Conservation (phyloP, 2,888 invertebrate genomes). For the Allygus modestus region DNA sequence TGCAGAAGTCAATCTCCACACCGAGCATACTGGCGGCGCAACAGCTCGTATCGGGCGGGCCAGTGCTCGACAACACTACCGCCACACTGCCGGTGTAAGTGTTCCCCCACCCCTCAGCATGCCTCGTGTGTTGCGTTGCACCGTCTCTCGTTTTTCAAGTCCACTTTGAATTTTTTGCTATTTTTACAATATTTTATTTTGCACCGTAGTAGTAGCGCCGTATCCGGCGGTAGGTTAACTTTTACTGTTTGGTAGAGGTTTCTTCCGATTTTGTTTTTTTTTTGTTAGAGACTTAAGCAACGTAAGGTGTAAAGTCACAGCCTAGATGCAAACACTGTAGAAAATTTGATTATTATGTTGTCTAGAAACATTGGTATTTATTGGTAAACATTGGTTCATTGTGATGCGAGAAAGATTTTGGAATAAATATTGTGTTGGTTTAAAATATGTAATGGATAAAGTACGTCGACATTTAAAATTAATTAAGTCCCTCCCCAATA, state of each 20-base stretch:
- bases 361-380: no score
- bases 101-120: conserved; percentile 12
- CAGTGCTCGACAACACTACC: conserved; percentile 75
- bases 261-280: not conserved
- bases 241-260: not conserved
- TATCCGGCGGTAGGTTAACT: not conserved
- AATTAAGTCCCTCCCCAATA: no score
- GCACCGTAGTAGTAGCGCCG: conserved; percentile 1
- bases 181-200: not conserved
- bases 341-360: no score
- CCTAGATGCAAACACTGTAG: no score
- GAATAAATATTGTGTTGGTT: no score
- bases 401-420: no score
- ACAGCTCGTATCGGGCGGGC: conserved; percentile 79
- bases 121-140: no score
- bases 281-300: no score
- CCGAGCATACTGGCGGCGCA: conserved; percentile 89
- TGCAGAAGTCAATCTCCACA: conserved; percentile 94
- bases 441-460: no score
- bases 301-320: no score
- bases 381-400: no score
- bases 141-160: not conserved
- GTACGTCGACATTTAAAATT: no score
- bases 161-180: not conserved
- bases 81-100: conserved; percentile 80